These are phyloP conservation scores for Marmota monax DNA, from an alignment of 2,113 vertebrate genomes.

Conservation along the genomic window DNA sequence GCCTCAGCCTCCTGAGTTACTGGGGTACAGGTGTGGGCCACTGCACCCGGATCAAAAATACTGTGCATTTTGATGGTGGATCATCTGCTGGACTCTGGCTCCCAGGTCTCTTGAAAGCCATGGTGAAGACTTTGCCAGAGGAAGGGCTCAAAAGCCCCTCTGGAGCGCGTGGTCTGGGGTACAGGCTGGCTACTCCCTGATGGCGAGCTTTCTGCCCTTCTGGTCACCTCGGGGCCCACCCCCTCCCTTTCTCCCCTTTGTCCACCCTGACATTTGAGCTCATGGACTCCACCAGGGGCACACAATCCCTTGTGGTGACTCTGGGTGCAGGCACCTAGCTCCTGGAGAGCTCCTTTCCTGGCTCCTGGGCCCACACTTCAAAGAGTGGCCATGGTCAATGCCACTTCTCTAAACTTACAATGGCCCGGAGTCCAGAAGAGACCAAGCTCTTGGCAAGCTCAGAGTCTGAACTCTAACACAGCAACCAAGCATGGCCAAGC, in stretches of 20 bases:
- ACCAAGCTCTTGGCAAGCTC: neutral
- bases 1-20: no score
- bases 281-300: neutral
- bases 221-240: neutral
- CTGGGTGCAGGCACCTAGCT: accelerated
- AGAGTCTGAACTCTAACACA: accelerated
- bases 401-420: neutral
- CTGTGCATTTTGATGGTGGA: neutral
- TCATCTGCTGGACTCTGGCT: neutral
- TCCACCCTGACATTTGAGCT: accelerated
- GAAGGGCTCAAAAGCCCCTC: accelerated
- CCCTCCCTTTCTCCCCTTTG: neutral
- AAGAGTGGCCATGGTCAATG: neutral
- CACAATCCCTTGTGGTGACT: neutral
- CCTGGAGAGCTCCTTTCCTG: neutral
- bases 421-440: neutral
- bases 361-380: accelerated
- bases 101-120: neutral
- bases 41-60: no score
- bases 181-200: accelerated
- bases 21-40: no score
- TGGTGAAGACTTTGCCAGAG: neutral
- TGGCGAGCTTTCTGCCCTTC: neutral
- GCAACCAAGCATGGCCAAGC: neutral
- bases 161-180: neutral